These are phyloP conservation scores for Drosophila limbata DNA, from an alignment of 2,888 invertebrate species.

Conservation along the genomic window DNA sequence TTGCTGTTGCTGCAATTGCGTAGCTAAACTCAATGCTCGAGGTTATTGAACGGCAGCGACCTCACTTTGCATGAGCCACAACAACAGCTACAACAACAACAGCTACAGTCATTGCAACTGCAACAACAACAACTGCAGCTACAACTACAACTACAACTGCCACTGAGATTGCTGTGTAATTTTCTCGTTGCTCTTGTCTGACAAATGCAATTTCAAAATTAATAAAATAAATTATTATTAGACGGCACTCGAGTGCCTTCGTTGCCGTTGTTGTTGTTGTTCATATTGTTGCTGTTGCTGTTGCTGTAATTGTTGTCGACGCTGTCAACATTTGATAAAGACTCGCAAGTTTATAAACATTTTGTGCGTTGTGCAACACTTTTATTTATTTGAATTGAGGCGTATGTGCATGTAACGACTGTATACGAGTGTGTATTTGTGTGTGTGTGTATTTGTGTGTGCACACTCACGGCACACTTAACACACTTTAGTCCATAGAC, in stretches of 20 bases:
- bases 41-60: conserved; percentile 84
- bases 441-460: neutral
- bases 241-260: conserved; percentile 52
- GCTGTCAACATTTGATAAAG: conserved; percentile 63
- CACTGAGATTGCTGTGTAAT: conserved; percentile 64
- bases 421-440: neutral
- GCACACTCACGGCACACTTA: conserved; percentile 37
- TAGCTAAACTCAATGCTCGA: conserved; percentile 65
- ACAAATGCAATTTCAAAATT: conserved; percentile 77
- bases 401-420: neutral
- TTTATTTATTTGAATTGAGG: conserved; percentile 4
- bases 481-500: conserved; percentile 40
- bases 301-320: conserved; percentile 1
- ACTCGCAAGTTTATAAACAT: conserved; percentile 55
- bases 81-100: conserved; percentile 28
- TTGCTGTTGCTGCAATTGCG: conserved; percentile 67
- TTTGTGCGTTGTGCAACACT: conserved; percentile 40
- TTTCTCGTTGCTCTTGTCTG: conserved; percentile 75
- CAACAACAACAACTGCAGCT: conserved; percentile 24
- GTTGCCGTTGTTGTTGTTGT: neutral
- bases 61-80: conserved; percentile 77
- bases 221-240: conserved; percentile 81
- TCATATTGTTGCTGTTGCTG: neutral
- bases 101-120: conserved; percentile 16
- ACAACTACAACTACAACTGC: conserved; percentile 19